A percentile compares a stretch with the other conserved stretches of the same genome.
These are phyloP conservation scores for Pavo muticus DNA, from an alignment of 2,113 vertebrate genomes.

Conservation along the genomic window DNA sequence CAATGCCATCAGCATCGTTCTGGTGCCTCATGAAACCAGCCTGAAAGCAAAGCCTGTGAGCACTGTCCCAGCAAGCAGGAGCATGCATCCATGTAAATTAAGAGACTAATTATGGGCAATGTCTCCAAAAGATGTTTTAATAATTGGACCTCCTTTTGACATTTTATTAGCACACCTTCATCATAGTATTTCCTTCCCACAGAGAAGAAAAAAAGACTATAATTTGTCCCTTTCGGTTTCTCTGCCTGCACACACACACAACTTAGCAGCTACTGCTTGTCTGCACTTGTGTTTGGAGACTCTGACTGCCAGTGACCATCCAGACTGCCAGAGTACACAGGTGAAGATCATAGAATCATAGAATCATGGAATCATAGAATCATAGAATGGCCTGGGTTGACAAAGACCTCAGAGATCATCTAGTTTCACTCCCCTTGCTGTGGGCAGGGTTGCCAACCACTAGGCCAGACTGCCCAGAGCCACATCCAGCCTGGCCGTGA, in stretches of 20 bases:
- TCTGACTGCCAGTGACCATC: neutral
- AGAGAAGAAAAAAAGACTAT: neutral
- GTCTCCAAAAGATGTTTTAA: neutral
- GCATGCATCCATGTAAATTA: neutral
- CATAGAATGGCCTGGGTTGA: no score
- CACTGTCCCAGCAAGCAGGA: neutral
- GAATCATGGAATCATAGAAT: no score
- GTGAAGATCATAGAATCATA: no score
- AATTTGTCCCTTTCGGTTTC: neutral
- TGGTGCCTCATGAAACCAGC: neutral
- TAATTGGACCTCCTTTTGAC: neutral
- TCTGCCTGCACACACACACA: neutral
- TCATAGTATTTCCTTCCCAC: neutral
- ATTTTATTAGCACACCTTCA: neutral
- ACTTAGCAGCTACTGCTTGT: neutral
- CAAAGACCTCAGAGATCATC: no score
- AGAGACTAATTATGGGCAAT: neutral
- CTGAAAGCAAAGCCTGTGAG: neutral
- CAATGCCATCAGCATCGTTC: neutral
- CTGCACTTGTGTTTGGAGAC: neutral
- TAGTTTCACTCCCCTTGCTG: no score
- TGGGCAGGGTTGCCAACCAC: no score
- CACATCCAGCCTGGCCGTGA: no score
- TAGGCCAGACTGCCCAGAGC: no score
- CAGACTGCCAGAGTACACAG: fast-evolving